Evolutionary conservation across 2,888 invertebrate genomes (phyloP), one percentile per base, ranked within the genome.

Genomic region (Archips xylosteana): DNA sequence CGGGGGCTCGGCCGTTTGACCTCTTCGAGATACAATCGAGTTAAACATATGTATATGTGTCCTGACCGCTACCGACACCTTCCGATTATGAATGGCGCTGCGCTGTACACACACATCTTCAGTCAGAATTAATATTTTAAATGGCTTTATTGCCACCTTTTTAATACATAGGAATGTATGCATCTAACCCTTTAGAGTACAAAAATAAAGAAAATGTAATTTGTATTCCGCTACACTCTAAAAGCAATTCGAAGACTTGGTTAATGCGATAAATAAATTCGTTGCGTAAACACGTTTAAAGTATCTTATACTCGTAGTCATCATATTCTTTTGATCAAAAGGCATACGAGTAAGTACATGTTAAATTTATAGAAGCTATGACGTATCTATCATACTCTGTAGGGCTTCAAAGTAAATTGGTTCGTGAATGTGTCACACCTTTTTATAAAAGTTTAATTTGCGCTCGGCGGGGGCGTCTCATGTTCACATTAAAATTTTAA

Each of bases 401-500:
- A 63, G 64, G 51, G 70, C 42, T 65, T 59, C 65, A 74, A 83
- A 79, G 82, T 83, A 83, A 83, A 82, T 79, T 78, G 79, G 77
- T 79, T 76, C 77, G 78, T 61, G 60, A 65, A 70, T 61, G 54
- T 70, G 70, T 78, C 78, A 77, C 77, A 77, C 76, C 78, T 81
- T 80, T 81, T 83, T 84, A 82, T 82, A 82, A 86, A 85, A 85
- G 79, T 81, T 82, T 80, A 79, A 79, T 80, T 79, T 77, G 79
- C 79, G 78, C 77, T 76, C 74, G 76, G 78, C 75, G 65, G 71
- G 71, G 79, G 77, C 77, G 76, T 75, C 80, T 79, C 81, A 78
- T 82, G 83, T 84, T 79, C 80, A 81, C 85, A 84, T 85, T 84
- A 83, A 83, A 85, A 83, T 83, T 85, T 85, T 84, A 85, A 86